Evolutionary conservation across 1,140 invertebrate species (phyloP), one percentile per base, ranked within the genome.

Genomic region (Lasaia peninsularis): DNA sequence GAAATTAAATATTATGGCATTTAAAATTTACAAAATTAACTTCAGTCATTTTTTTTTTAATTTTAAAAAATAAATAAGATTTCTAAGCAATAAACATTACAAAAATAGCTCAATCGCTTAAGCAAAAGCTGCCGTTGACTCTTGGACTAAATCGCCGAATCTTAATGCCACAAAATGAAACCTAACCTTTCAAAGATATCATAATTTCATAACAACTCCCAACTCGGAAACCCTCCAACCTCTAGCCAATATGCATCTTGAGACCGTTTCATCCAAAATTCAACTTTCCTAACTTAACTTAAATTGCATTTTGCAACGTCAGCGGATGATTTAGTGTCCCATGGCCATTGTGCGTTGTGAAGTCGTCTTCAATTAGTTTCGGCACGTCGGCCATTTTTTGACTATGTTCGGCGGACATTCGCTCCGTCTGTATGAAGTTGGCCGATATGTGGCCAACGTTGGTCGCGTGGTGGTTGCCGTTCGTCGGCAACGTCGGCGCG

Each of bases 251-350:
- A 81, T 78, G 69, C 75, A 85, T 68, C 68, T 57, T 63, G 68
- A 75, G 71, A 70, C 18, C 11, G 56, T 44, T 66, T 61, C 32
- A 44, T 48, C 35, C 16, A 48, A 61, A 55, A 56, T 62, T 44
- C 37, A 10, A 44, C 37, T 63, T 57, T 67, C n/a, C 31, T 10
- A 6, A 1, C 12, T 21, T 2, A 7, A 11, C 34, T 77, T 85
- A 87, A 62, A 87, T 85, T 24, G 84, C 84, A 55, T 87, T 87
- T 21, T 80, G 84, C 62, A 87, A 55, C 48, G 81, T 87, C 6
- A 87, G 63, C 52, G 84, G 84, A 52, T 87, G 84, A 3, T 59
- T 62, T 56, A 73, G 68, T 0, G 69, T 1, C 2, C 9, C 64
- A 63, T 80, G 80, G 11, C 78, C 84, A 67, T 85, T 85, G 75